Evolutionary conservation across 1,140 invertebrate genomes (phyloP), one percentile per base, ranked within the genome.

Genomic region (Philopotamus ludificatus): DNA sequence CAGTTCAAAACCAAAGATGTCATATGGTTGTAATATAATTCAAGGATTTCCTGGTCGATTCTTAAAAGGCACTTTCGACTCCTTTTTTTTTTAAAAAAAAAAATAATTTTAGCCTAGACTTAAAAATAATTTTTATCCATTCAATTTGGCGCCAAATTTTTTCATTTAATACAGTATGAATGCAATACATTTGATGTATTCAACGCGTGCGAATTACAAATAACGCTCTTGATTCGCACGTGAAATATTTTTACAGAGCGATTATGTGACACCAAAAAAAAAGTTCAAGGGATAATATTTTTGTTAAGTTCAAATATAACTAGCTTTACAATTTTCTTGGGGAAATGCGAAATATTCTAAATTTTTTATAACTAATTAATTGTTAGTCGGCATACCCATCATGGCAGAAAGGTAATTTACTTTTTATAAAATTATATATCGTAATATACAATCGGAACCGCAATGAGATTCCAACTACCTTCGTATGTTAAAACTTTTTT

Each of bases 351-450:
- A 57, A 57, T 9, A 15, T 21, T 28, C 25, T 23, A 57, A 21
- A n/a, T 39, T n/a, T n/a, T n/a, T n/a, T n/a, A n/a, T n/a, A n/a
- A n/a, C n/a, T n/a, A n/a, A n/a, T n/a, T n/a, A n/a, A n/a, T n/a
- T n/a, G n/a, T n/a, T n/a, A 64, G 65, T 70, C 63, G 68, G 68
- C 68, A 70, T 67, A 70, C 68, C 68, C 68, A 51, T 70, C 65
- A 65, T 65, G 68, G 66, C 68, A 70, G 68, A 65, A 70, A 70
- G 68, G 68, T 65, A 65, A 70, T 70, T n/a, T n/a, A n/a, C n/a
- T n/a, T n/a, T n/a, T n/a, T n/a, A n/a, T n/a, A n/a, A n/a, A n/a
- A n/a, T n/a, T n/a, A n/a, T n/a, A n/a, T n/a, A n/a, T n/a, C n/a
- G n/a, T n/a, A n/a, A n/a, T n/a, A n/a, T n/a, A n/a, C n/a, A n/a